Percentiles rank a stretch among this genome's conserved stretches.
phyloP scores from a whole-genome alignment of 1,140 invertebrate species.

The Scaptomyza pallida region DNA sequence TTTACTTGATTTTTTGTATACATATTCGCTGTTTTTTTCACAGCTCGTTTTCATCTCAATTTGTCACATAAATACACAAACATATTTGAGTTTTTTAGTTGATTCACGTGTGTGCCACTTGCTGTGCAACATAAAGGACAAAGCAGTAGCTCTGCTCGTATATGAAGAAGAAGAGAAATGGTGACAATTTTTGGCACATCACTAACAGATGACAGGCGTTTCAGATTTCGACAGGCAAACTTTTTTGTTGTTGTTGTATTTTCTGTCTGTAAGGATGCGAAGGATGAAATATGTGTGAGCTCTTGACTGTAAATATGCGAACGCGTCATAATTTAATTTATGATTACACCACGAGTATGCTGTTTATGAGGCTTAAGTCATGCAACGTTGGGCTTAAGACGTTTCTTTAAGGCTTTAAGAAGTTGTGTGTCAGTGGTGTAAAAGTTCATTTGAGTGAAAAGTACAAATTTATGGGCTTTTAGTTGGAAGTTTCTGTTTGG shows the following conservation, averaged over 20 bases:
- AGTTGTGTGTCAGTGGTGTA: not conserved
- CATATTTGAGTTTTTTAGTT: constrained; percentile 23
- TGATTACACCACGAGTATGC: constrained; percentile 4
- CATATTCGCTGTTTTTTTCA: not conserved
- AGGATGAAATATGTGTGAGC: constrained; percentile 3
- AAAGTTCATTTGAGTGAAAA: too few species aligned
- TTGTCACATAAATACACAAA: too few species aligned
- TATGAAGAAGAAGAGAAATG: constrained; percentile 47
- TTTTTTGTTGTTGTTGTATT: too few species aligned
- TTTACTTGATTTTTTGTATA: not conserved
- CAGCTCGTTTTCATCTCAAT: constrained; percentile 7
- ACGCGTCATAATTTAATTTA: constrained; percentile 52
- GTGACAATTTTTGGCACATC: constrained; percentile 52
- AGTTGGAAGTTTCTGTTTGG: not conserved
- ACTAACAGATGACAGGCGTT: constrained; percentile 48
- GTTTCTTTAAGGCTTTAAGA: not conserved
- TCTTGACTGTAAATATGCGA: constrained; percentile 9
- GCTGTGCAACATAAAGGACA: constrained; percentile 9
- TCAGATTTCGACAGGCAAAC: constrained; percentile 32
- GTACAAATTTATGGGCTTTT: not conserved
- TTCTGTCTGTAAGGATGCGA: constrained; percentile 12
- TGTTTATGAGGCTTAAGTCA: not conserved
- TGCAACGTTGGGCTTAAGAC: not conserved
- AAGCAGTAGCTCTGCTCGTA: constrained; percentile 27
- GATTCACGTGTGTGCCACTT: constrained; percentile 8